A percentile compares a stretch with the other conserved stretches of the same genome.
Conservation (phyloP, 23 tunicate genomes). For the Ascidia mentula region DNA sequence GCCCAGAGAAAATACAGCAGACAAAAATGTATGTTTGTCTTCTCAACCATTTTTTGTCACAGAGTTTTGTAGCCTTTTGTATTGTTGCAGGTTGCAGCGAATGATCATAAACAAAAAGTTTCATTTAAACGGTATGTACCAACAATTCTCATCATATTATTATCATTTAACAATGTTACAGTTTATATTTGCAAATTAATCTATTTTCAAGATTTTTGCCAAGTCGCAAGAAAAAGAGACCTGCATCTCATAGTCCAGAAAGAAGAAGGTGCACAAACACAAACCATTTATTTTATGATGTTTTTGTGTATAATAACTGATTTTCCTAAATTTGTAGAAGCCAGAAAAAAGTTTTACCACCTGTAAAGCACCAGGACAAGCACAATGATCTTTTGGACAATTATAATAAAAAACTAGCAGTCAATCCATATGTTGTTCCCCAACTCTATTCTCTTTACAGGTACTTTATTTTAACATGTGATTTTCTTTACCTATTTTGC, state of each 20-base stretch:
- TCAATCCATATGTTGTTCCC: constrained; percentile 71
- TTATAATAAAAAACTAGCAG: constrained; percentile 26
- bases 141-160: neutral
- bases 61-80: too few relatives aligned
- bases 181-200: neutral
- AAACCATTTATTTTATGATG: too few relatives aligned
- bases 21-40: neutral
- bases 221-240: neutral
- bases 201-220: neutral
- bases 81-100: neutral
- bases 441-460: constrained; percentile 64
- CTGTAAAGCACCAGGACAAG: neutral
- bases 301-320: too few relatives aligned
- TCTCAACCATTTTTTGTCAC: too few relatives aligned
- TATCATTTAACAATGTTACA: neutral
- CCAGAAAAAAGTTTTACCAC: neutral
- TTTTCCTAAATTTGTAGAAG: too few relatives aligned
- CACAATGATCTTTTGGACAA: constrained; percentile 4
- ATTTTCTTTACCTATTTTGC: too few relatives aligned
- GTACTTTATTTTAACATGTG: too few relatives aligned
- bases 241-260: neutral
- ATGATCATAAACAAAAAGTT: neutral
- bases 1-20: neutral
- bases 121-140: neutral
- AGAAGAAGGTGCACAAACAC: neutral